Conservation (phyloP, 2,113 vertebrate species). For the Callopanchax toddi region DNA sequence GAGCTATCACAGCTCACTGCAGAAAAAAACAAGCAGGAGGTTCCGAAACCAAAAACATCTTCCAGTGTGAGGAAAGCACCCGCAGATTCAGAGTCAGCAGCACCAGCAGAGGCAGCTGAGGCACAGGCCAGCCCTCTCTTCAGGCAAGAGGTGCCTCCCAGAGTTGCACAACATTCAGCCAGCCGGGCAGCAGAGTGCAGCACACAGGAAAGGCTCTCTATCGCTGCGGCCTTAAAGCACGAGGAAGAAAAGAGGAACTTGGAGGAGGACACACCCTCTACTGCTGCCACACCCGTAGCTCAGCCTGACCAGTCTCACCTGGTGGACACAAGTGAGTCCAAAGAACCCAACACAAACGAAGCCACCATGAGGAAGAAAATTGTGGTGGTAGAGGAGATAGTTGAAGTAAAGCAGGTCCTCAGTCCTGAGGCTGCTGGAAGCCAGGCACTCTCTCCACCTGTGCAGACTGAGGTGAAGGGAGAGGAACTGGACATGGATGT, state of each 20-base stretch:
- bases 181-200: conserved; percentile 71
- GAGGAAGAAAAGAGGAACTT: conserved; percentile 57
- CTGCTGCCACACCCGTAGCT: conserved; percentile 50
- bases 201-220: conserved; percentile 63
- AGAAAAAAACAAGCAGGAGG: conserved; percentile 81
- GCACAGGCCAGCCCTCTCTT: conserved; percentile 72
- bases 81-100: conserved; percentile 74
- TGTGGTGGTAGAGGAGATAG: conserved; percentile 82
- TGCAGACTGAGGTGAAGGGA: conserved; percentile 41
- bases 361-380: conserved; percentile 81
- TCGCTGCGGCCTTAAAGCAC: conserved; percentile 51
- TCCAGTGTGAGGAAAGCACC: conserved; percentile 76
- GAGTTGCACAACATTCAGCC: conserved; percentile 75
- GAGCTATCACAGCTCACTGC: conserved; percentile 69
- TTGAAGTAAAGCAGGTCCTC: conserved; percentile 78
- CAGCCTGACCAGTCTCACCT: conserved; percentile 49
- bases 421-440: conserved; percentile 50
- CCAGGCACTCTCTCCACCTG: conserved; percentile 55
- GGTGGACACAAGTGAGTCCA: conserved; percentile 40
- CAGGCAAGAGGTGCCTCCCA: conserved; percentile 77
- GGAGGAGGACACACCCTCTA: conserved; percentile 67
- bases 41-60: conserved; percentile 79
- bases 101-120: conserved; percentile 64
- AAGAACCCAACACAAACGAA: conserved; percentile 58
- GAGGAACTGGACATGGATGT: conserved; percentile 80